Conservation (phyloP, 1,140 invertebrate species). For the Oscheius sp. region DNA sequence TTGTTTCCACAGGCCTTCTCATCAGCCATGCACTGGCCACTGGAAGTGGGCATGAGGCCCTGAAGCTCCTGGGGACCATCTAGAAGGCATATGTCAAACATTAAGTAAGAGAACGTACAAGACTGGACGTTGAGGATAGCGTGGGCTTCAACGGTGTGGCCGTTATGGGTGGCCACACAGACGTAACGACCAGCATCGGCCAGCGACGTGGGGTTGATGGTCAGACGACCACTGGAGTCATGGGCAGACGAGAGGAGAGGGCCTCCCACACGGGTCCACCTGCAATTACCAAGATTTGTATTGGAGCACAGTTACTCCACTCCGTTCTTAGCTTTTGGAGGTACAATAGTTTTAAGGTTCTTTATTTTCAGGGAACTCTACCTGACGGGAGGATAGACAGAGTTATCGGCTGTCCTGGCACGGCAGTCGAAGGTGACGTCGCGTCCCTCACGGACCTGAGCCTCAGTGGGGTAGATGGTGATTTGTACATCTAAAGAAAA, state of each 20-base stretch:
- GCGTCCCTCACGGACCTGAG: conserved; percentile 52
- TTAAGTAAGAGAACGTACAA: conserved; percentile 53
- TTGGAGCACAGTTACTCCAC: neutral
- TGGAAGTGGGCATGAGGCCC: conserved; percentile 14
- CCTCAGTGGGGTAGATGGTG: conserved; percentile 59
- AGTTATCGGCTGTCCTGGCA: conserved; percentile 52
- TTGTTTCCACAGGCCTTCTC: conserved; percentile 87
- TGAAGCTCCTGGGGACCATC: conserved; percentile 58
- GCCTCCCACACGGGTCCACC: conserved; percentile 57
- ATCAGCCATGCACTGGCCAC: conserved; percentile 68
- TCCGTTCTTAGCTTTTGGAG: neutral
- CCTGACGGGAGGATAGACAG: conserved; percentile 49
- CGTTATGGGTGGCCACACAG: conserved; percentile 56
- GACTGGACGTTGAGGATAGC: conserved; percentile 51
- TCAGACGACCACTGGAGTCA: conserved; percentile 48
- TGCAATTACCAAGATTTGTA: conserved; percentile 10
- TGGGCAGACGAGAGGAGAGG: conserved; percentile 49
- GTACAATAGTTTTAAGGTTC: too few species aligned
- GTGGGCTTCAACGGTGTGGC: conserved; percentile 54
- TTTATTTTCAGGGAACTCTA: too few species aligned
- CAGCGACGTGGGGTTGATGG: conserved; percentile 39
- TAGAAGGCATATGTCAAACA: too few species aligned
- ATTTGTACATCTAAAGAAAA: conserved; percentile 57
- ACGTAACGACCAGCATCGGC: conserved; percentile 53
- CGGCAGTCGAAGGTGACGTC: conserved; percentile 59